phyloP scores from a whole-genome alignment of 2,113 vertebrate species.

The Pteruthius melanotis region DNA sequence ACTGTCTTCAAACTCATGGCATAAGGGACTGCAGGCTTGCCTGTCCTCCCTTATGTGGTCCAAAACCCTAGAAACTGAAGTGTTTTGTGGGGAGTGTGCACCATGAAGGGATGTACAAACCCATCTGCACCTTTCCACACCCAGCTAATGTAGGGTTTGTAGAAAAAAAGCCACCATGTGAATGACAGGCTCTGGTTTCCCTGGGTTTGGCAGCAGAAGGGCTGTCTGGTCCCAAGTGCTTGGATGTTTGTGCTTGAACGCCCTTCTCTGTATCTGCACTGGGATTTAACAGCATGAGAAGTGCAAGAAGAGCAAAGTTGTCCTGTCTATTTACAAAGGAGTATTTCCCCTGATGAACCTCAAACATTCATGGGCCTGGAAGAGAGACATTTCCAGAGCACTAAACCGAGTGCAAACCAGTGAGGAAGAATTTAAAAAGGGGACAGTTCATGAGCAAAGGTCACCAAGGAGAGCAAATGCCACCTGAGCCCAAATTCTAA shows the following conservation, averaged over 20 bases:
- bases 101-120: background rate
- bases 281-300: background rate
- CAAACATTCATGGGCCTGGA: background rate
- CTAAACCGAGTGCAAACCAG: background rate
- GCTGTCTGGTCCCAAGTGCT: background rate
- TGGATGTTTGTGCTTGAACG: background rate
- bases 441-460: background rate
- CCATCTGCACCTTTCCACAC: background rate
- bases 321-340: background rate
- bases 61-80: background rate
- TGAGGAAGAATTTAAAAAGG: background rate
- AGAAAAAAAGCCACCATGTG: background rate
- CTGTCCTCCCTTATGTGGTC: background rate
- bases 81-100: background rate
- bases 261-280: background rate
- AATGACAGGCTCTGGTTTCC: background rate
- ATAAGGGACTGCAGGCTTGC: background rate
- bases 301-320: background rate
- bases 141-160: background rate
- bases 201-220: background rate
- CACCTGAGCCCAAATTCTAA: constrained; percentile 28
- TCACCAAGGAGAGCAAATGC: background rate
- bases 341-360: background rate
- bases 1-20: background rate
- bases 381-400: background rate